These are phyloP conservation scores for Heliconius eleuchia DNA, from an alignment of 1,140 invertebrate species.

Conservation along the genomic window DNA sequence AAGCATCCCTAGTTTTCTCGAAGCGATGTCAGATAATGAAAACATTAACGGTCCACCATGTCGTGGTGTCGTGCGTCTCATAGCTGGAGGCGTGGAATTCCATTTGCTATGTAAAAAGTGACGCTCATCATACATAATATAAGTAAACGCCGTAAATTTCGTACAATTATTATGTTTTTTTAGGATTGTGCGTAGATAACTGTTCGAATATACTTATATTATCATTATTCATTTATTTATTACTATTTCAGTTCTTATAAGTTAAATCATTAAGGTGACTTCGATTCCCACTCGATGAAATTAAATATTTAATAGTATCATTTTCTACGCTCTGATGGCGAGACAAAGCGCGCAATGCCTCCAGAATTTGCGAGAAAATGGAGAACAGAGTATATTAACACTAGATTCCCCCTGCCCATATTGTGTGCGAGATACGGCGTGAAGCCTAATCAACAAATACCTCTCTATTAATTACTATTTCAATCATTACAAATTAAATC, in stretches of 20 bases:
- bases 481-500: too few species aligned
- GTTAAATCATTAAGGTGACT: too few species aligned
- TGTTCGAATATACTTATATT: not conserved
- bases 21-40: conserved; percentile 53
- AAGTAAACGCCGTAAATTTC: not conserved
- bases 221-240: not conserved
- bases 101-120: conserved; percentile 3
- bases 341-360: too few species aligned
- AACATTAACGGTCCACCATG: conserved; percentile 43
- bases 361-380: too few species aligned
- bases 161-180: not conserved
- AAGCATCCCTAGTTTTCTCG: conserved; percentile 43
- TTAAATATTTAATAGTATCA: too few species aligned
- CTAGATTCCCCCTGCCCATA: too few species aligned
- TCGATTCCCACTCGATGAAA: too few species aligned
- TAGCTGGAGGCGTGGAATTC: conserved; percentile 30
- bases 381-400: too few species aligned
- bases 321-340: too few species aligned
- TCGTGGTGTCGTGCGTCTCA: conserved; percentile 34
- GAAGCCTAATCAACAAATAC: too few species aligned
- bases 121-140: not conserved
- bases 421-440: too few species aligned
- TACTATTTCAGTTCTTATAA: too few species aligned
- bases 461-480: not conserved
- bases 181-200: not conserved